Evolutionary conservation across 2,113 vertebrate genomes (phyloP), one percentile per base, ranked within the genome.

Genomic region (Hippocampus barbouri): DNA sequence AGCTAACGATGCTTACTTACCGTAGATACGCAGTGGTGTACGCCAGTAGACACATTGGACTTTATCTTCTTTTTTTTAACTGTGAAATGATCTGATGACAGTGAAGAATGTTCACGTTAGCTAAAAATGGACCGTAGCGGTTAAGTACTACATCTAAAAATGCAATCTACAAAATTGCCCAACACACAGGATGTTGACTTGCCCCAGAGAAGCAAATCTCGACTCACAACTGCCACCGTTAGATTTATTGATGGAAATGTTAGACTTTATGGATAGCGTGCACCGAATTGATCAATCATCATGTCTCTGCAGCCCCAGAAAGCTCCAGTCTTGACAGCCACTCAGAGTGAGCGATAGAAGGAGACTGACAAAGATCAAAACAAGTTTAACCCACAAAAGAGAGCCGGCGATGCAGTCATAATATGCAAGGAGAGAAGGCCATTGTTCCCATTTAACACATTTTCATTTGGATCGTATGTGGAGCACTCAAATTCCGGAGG

Each of bases 331-430:
- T 72, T 74, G 79, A 80, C 71, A 74, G 69, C n/a, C 76, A 71
- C 77, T 79, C 69, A 82, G 53, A n/a, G 8, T 21, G 16, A 66
- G 30, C 79, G 74, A 81, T 21, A 66, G 74, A 75, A 63, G 64
- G 76, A 79, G 51, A 47, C 70, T 73, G 60, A 73, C 65, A 25
- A 69, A 79, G 70, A 84, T 82, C 11, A 61, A 78, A 79, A 80
- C 81, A 76, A 43, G 71, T 40, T 68, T 15, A 65, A 77, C 80
- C 71, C 72, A 76, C 66, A 74, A 79, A 75, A 82, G 68, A 66
- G 68, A 78, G 34, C 21, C 30, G 30, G 30, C 30, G 30, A 30
- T 30, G 30, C 30, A 30, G 30, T 30, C 67, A 85, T 72, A 80
- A 72, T 43, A 76, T 63, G 49, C 63, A 54, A 20, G 10, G 72